Percentiles rank a stretch among this genome's conserved stretches.
Conservation (phyloP, 2,888 invertebrate species). For the Polydrusus pterygomalis region DNA sequence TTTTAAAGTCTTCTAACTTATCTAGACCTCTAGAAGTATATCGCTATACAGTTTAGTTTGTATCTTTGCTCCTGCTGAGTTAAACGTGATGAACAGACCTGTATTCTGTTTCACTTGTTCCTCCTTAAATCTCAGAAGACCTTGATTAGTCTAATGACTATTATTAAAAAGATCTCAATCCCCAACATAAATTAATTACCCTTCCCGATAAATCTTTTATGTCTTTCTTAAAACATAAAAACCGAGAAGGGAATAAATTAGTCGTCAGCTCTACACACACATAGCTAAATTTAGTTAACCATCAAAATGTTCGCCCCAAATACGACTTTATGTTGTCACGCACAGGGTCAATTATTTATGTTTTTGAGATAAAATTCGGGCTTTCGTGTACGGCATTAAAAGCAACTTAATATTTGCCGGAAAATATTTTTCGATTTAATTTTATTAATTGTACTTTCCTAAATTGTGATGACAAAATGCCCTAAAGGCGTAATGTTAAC, state of each 20-base stretch:
- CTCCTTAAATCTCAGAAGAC: too few species aligned
- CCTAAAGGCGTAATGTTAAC: too few species aligned
- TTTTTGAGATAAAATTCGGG: slow-evolving; percentile 26
- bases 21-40: too few species aligned
- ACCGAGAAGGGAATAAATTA: slow-evolving; percentile 20
- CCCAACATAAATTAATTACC: background rate
- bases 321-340: slow-evolving; percentile 39
- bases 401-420: slow-evolving; percentile 13
- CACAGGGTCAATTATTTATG: slow-evolving; percentile 27
- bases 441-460: background rate
- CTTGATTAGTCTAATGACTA: background rate
- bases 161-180: background rate
- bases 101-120: too few species aligned
- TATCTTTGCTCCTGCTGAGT: too few species aligned
- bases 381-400: slow-evolving; percentile 15
- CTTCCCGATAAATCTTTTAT: slow-evolving; percentile 11
- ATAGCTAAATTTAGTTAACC: slow-evolving; percentile 31
- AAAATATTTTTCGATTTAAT: slow-evolving; percentile 17
- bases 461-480: too few species aligned
- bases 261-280: slow-evolving; percentile 11
- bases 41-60: too few species aligned
- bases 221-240: slow-evolving; percentile 7
- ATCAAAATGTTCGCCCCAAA: slow-evolving; percentile 31
- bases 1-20: too few species aligned
- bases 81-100: too few species aligned